Evolutionary conservation across 2,888 invertebrate species (phyloP), one percentile per base, ranked within the genome.

Genomic region (Abrostola triplasia): DNA sequence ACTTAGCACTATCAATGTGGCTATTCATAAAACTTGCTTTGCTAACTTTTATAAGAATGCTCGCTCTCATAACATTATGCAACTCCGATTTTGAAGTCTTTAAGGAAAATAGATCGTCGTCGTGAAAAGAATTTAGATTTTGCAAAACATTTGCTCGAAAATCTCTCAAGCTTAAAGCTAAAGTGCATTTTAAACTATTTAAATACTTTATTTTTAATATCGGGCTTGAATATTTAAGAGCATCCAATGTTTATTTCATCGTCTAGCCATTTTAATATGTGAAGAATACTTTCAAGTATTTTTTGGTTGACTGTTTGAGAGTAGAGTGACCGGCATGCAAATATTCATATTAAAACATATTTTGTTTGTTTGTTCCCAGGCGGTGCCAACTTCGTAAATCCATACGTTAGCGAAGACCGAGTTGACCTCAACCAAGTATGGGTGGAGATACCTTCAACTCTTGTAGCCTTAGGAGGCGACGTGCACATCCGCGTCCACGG

Each of bases 401-500:
- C 94, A 1, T 92, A 90, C 84, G 80, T 85, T 9, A 90, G 84
- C 72, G 91, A 92, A 77, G 92, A 92, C 44, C 85, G 85, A 1
- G 83, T 86, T 1, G 92, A 94, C 63, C 88, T 94, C 49, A 90
- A 86, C 77, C 89, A 92, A 88, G 90, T 94, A 93, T 94, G 96
- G 92, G 94, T 97, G 82, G 95, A 96, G 86, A 95, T 97, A 80
- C 97, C 97, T n/a, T 95, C 96, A 74, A 95, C 96, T 52, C 96
- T 97, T 86, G 96, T 96, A 66, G 97, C 97, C 38, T 92, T 98
- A 79, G 97, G 97, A 76, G 97, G 97, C 73, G 97, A 98, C 89
- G 95, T 98, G 66, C 96, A 96, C 86, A 95, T 98, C 76, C 95
- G 95, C 87, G 95, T 97, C 80, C 95, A 95, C 84, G 96, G 86